Conservation (phyloP, 2,888 invertebrate species). For the Nemurella pictetii region DNA sequence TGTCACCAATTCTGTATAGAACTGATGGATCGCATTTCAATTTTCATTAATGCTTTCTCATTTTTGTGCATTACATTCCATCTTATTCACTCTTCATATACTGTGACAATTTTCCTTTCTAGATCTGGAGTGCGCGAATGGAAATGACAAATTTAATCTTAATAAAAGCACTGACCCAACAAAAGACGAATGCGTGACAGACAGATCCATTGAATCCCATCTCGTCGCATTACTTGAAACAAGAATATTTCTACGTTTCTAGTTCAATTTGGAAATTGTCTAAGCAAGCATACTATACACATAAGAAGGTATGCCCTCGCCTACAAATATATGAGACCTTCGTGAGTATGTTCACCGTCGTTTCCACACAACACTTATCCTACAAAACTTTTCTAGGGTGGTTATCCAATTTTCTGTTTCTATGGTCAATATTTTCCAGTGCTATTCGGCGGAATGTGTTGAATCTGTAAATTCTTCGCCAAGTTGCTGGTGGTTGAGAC, state of each 20-base stretch:
- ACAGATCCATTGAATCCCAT: not conserved
- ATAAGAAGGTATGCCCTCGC: too few relatives aligned
- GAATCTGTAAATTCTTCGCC: not conserved
- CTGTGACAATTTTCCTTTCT: not conserved
- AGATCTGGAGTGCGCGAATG: not conserved
- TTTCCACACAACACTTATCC: not conserved
- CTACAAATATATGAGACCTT: too few relatives aligned
- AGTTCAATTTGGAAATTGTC: too few relatives aligned
- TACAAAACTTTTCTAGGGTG: not conserved
- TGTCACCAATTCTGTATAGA: too few relatives aligned
- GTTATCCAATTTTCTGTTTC: not conserved
- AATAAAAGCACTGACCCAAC: not conserved
- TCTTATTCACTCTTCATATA: too few relatives aligned
- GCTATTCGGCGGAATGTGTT: not conserved
- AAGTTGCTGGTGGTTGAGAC: not conserved
- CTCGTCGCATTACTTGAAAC: too few relatives aligned
- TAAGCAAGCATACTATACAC: not conserved
- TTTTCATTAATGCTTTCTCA: too few relatives aligned
- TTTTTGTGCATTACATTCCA: too few relatives aligned
- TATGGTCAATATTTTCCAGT: not conserved
- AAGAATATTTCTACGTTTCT: too few relatives aligned
- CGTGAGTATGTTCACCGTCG: too few relatives aligned
- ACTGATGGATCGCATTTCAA: too few relatives aligned
- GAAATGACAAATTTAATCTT: not conserved
- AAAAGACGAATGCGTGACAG: not conserved